Conservation (phyloP, 2,113 vertebrate genomes). For the Pseudopodoces humilis region DNA sequence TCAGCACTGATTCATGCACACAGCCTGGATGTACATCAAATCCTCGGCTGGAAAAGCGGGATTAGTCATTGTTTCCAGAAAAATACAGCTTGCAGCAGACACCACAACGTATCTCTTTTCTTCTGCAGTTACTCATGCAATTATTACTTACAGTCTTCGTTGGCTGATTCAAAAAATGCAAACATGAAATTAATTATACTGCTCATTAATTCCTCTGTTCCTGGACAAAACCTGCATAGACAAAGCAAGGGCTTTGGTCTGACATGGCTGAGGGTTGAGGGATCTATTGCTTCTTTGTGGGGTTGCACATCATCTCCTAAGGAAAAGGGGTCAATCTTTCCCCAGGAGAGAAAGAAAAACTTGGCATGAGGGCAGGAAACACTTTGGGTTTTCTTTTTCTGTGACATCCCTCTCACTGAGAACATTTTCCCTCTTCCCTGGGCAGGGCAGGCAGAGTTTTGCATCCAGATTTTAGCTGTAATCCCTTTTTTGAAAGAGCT, state of each 20-base stretch:
- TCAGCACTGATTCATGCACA: not conserved
- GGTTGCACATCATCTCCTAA: not conserved
- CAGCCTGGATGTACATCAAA: constrained; percentile 16
- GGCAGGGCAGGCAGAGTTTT: not conserved
- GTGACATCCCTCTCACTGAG: not conserved
- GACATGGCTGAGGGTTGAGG: not conserved
- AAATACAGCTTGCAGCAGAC: constrained; percentile 14
- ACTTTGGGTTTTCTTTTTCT: not conserved
- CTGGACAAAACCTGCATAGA: not conserved
- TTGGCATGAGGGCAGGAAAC: not conserved
- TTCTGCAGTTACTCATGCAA: not conserved
- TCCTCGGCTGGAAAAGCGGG: not conserved
- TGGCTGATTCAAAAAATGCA: not conserved
- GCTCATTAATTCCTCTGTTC: not conserved
- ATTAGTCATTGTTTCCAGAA: constrained; percentile 47
- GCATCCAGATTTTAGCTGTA: not conserved
- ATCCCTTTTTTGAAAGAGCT: not conserved
- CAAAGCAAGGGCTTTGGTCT: not conserved
- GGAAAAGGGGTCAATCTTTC: not conserved
- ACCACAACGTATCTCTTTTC: not conserved
- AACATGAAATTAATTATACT: not conserved
- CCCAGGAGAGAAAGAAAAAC: not conserved
- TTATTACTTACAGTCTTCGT: not conserved
- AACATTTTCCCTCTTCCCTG: not conserved
- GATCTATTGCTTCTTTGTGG: not conserved